A percentile compares a stretch with the other conserved stretches of the same genome.
Conservation (phyloP, 2,888 invertebrate species). For the Sarcophaga variegata region DNA sequence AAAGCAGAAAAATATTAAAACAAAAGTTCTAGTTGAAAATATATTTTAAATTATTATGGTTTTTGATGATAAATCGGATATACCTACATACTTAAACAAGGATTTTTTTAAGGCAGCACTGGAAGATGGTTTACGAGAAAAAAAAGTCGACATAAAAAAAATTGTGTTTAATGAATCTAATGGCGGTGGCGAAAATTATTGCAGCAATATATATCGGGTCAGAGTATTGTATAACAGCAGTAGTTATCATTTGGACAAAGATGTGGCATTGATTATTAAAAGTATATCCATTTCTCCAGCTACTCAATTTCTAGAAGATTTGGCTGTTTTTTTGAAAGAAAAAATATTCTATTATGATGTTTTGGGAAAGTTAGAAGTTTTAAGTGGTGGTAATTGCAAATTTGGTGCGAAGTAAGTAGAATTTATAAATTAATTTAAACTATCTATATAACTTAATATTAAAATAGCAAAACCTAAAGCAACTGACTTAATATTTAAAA, state of each 20-base stretch:
- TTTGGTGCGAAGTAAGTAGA: conserved; percentile 78
- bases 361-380: conserved; percentile 81
- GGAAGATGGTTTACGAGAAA: conserved; percentile 78
- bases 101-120: conserved; percentile 79
- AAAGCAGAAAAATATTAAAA: neutral
- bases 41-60: conserved; percentile 71
- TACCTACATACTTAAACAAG: conserved; percentile 78
- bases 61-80: conserved; percentile 72
- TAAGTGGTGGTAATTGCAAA: conserved; percentile 79
- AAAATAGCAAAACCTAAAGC: no score
- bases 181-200: conserved; percentile 80
- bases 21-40: neutral
- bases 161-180: conserved; percentile 76
- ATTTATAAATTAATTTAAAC: neutral
- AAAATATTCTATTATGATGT: conserved; percentile 82
- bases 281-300: conserved; percentile 81
- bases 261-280: conserved; percentile 79
- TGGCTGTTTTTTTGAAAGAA: conserved; percentile 82
- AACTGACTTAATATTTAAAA: no score
- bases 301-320: conserved; percentile 81
- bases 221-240: conserved; percentile 76
- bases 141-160: conserved; percentile 77
- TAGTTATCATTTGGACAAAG: conserved; percentile 76
- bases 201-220: conserved; percentile 80
- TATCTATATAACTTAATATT: neutral